Evolutionary conservation across 2,888 invertebrate genomes (phyloP), one percentile per base, ranked within the genome.

Genomic region (Ophion slaviceki): DNA sequence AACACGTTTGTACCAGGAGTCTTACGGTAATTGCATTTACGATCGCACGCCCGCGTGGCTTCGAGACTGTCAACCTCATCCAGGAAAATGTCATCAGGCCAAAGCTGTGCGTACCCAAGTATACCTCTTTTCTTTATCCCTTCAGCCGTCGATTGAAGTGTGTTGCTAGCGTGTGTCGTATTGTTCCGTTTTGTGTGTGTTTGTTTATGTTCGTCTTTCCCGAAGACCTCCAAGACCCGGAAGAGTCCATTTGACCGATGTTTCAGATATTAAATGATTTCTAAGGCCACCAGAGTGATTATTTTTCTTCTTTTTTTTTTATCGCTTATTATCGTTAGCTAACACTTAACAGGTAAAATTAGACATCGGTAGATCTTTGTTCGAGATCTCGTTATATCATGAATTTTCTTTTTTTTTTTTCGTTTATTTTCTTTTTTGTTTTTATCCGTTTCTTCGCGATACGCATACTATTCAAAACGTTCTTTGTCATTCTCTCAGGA

Each of bases 261-360:
- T 91, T 81, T 91, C 82, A 90, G 92, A 92, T 91, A 92, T 92
- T 91, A 91, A 91, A 91, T 92, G 91, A 92, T 91, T 92, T 90
- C 90, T 93, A 94, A 93, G 94, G 93, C 93, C 93, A 93, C 93
- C 92, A 92, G 91, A 93, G 93, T 93, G 92, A 93, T 93, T 92
- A 92, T 92, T 91, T 82, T 84, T 87, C 81, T 87, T 87, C 85
- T 87, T 85, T 84, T 85, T 84, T 88, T 82, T 80, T 86, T 80
- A 82, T 82, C 84, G 87, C 89, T 90, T 91, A 91, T 88, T 90
- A 90, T 90, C 89, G 88, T 90, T 90, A 92, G 90, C 89, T 91
- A 92, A 91, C 89, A 88, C 88, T 90, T 91, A 91, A 92, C 88
- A 91, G 88, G 89, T 90, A 90, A 67, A 76, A 89, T 87, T 87